These are phyloP conservation scores for Centrocercus urophasianus DNA, from an alignment of 2,113 vertebrate genomes.

Conservation along the genomic window DNA sequence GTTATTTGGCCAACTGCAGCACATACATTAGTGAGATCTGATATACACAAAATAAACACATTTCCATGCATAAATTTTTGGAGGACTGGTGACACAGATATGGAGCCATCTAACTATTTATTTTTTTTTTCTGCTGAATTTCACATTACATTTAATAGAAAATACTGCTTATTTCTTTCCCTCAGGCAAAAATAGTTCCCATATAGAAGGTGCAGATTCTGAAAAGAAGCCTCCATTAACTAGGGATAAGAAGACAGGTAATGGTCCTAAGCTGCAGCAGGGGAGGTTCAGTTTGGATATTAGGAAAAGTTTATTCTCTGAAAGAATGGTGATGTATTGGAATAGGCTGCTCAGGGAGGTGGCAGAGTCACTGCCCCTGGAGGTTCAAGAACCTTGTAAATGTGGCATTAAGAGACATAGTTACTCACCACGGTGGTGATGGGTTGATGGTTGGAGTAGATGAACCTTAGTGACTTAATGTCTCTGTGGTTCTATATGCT, in stretches of 20 bases:
- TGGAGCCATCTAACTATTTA: neutral
- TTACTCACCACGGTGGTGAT: too few relatives aligned
- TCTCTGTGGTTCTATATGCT: rapidly evolving
- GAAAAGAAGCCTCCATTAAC: neutral
- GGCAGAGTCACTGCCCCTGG: too few relatives aligned
- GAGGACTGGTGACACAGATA: neutral
- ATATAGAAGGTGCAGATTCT: neutral
- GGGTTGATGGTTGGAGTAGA: too few relatives aligned
- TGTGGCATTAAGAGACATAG: too few relatives aligned
- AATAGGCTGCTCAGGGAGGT: too few relatives aligned
- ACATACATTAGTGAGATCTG: neutral
- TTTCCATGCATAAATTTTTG: neutral
- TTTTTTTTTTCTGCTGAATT: neutral
- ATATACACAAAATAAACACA: neutral
- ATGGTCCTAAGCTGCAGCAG: too few relatives aligned
- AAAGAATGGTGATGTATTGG: too few relatives aligned
- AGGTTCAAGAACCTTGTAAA: too few relatives aligned
- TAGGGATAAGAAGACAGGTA: too few relatives aligned
- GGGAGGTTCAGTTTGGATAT: too few relatives aligned
- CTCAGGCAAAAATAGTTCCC: neutral
- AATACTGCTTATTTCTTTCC: neutral
- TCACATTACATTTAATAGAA: neutral
- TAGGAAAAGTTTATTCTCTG: too few relatives aligned
- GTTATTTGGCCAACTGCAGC: neutral
- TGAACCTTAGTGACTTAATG: too few relatives aligned